These are phyloP conservation scores for Campopleginae sp. DNA, from an alignment of 2,888 invertebrate genomes.

Conservation along the genomic window DNA sequence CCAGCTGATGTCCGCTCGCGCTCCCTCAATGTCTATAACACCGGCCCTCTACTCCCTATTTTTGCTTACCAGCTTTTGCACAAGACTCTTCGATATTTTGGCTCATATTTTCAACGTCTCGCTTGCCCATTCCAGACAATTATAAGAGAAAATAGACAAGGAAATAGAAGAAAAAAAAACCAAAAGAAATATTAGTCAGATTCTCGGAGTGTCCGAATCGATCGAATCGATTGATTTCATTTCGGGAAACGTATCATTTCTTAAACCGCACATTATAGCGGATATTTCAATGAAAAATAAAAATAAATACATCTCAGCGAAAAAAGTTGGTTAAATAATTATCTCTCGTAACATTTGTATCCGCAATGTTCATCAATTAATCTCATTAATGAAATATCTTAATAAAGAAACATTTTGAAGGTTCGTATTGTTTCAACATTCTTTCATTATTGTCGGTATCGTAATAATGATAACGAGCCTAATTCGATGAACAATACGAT, in stretches of 20 bases:
- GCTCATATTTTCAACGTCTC: slow-evolving; percentile 13
- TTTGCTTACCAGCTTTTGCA: slow-evolving; percentile 30
- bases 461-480: neutral
- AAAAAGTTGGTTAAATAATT: neutral
- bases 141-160: neutral
- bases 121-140: neutral
- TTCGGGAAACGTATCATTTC: too few species aligned
- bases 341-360: neutral
- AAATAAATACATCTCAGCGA: neutral
- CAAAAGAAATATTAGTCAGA: neutral
- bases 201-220: neutral
- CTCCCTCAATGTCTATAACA: slow-evolving; percentile 56
- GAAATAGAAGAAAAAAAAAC: neutral
- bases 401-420: neutral
- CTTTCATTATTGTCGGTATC: neutral
- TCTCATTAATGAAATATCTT: neutral
- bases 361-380: neutral
- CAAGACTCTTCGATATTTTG: neutral
- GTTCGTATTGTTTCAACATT: too few species aligned
- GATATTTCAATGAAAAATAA: neutral
- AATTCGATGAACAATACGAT: neutral
- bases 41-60: slow-evolving; percentile 58
- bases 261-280: neutral
- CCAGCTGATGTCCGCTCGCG: slow-evolving; percentile 80
- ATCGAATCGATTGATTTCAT: neutral